These are phyloP conservation scores for Phyto melanocephala DNA, from an alignment of 2,888 invertebrate species.

Conservation along the genomic window DNA sequence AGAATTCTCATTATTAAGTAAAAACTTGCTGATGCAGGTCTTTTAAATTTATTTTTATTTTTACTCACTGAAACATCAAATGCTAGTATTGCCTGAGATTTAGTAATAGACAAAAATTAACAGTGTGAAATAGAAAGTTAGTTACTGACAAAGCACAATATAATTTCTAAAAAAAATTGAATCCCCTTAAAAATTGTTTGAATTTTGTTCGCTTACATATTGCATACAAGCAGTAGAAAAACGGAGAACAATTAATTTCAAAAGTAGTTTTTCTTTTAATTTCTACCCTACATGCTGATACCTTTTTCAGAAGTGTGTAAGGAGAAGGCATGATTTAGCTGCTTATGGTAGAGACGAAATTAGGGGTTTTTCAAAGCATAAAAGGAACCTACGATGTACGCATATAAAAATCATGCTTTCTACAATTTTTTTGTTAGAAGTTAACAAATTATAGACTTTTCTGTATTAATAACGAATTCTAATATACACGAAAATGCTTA, in stretches of 20 bases:
- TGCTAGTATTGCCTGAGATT: slow-evolving; percentile 36
- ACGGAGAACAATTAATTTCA: background rate
- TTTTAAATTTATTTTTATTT: slow-evolving; percentile 32
- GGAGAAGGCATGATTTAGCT: no score
- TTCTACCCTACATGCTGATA: no score
- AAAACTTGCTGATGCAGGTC: slow-evolving; percentile 48
- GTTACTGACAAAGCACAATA: background rate
- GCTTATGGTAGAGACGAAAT: no score
- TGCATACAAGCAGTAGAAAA: no score
- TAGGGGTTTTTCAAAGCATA: no score
- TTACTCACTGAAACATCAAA: slow-evolving; percentile 16
- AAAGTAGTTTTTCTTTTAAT: background rate
- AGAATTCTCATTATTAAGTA: slow-evolving; percentile 5
- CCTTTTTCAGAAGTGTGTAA: no score
- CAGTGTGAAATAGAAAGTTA: slow-evolving; percentile 8
- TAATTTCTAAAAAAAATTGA: no score
- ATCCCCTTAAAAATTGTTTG: no score
- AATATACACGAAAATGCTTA: background rate
- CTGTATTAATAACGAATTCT: background rate
- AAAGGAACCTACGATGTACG: no score
- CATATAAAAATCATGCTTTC: no score
- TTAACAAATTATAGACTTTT: no score
- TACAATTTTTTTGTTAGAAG: no score
- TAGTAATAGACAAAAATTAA: background rate
- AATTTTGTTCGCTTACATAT: background rate